Evolutionary conservation across 2,888 invertebrate genomes (phyloP), one percentile per base, ranked within the genome.

Genomic region (Chrysolina haemoptera): DNA sequence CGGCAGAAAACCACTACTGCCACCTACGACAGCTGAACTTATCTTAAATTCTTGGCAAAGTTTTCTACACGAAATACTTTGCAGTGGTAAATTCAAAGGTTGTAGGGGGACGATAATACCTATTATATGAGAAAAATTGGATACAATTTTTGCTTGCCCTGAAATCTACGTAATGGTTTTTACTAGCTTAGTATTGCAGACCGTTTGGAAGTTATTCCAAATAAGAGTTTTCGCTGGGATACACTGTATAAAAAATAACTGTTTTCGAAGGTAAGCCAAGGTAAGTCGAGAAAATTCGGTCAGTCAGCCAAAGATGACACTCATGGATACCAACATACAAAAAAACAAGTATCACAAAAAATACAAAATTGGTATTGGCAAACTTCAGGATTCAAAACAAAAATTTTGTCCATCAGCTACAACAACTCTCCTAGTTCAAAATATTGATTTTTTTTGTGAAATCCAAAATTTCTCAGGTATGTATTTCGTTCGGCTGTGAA

Each of bases 191-290:
- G 35, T 35, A 8, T 35, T 35, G 35, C 35, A 35, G 8, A 35
- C 35, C 4, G 35, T 3, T 35, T 35, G 35, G 8, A 35, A 35
- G 35, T 35, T 35, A 35, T 35, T 35, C 35, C 6, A 35, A 35
- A 8, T 35, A 8, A 35, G 6, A 35, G 35, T 35, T 35, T 35
- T 35, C 35, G 35, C 27, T 35, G 35, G 8, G 4, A 3, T 63
- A 66, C 67, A 35, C 41, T 68, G 12, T 62, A 16, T 43, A 59
- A 59, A 53, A 64, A 62, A 48, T 55, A 55, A 69, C 35, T 16
- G 53, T 71, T 68, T 18, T 18, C 55, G 43, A 77, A 82, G 82
- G 82, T 82, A 82, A 82, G 81, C 64, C 22, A 79, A 82, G 82
- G 81, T 82, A 82, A 82, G 81, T 82, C 74, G 20, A 63, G 64